These are phyloP conservation scores for Ptychobarbus kaznakovi DNA, from an alignment of 2,797 vertebrate genomes.

Conservation along the genomic window DNA sequence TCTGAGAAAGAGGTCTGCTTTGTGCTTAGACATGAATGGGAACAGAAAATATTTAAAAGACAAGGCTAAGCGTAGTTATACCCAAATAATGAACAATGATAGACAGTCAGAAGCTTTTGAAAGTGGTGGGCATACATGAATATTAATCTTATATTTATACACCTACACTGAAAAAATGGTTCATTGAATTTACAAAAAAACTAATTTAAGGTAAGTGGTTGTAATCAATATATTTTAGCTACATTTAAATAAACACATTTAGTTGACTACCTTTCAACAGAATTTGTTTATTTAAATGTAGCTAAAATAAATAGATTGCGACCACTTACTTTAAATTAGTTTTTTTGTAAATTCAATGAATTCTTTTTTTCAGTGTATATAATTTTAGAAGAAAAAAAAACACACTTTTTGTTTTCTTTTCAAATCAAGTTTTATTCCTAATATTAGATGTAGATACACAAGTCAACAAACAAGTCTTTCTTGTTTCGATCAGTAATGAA, in stretches of 20 bases:
- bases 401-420: conserved; percentile 63
- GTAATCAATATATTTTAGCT: too few relatives aligned
- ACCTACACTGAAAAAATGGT: too few relatives aligned
- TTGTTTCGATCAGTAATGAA: conserved; percentile 70
- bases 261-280: too few relatives aligned
- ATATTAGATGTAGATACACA: conserved; percentile 85
- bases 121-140: background rate
- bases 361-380: too few relatives aligned
- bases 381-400: background rate
- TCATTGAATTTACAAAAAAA: too few relatives aligned
- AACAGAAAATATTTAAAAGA: conserved; percentile 2
- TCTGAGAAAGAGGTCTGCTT: conserved; percentile 5
- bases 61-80: background rate
- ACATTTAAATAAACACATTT: too few relatives aligned
- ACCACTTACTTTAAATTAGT: too few relatives aligned
- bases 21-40: background rate
- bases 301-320: too few relatives aligned
- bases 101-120: background rate
- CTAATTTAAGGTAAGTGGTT: too few relatives aligned
- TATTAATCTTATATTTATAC: background rate
- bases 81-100: background rate
- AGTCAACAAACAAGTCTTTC: conserved; percentile 79
- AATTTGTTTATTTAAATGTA: too few relatives aligned
- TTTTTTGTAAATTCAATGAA: too few relatives aligned
- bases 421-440: conserved; percentile 84